Conservation (phyloP, 2,113 vertebrate species). For the Heliornis fulica region DNA sequence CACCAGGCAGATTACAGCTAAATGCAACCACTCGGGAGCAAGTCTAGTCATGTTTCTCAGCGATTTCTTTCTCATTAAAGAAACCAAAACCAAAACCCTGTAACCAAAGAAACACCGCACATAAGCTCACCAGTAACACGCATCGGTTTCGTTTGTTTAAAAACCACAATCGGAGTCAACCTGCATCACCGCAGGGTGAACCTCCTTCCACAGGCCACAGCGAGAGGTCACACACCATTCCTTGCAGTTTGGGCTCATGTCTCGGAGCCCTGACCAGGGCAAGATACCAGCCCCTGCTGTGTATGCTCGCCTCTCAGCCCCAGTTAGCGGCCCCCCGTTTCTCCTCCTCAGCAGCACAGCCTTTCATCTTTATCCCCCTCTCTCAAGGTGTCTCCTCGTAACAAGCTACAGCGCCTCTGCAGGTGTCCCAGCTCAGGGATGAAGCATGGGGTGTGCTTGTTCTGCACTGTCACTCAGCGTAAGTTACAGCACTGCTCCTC, state of each 20-base stretch:
- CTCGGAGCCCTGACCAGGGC: neutral
- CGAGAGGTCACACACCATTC: neutral
- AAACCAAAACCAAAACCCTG: neutral
- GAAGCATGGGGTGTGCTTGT: neutral
- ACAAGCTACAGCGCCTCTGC: neutral
- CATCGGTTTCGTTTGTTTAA: neutral
- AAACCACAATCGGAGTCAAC: neutral
- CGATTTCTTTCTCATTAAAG: neutral
- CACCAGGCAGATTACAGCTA: neutral
- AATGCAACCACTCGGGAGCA: neutral
- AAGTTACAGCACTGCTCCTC: neutral
- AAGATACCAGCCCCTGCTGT: neutral
- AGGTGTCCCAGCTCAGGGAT: neutral
- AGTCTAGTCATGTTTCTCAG: neutral
- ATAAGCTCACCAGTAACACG: neutral
- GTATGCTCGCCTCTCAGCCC: neutral
- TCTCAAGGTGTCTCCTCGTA: neutral
- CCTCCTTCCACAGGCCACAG: neutral
- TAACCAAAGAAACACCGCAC: neutral
- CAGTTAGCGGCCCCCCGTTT: rapidly evolving
- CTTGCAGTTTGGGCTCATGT: neutral
- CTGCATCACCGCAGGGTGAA: neutral
- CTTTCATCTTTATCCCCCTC: neutral
- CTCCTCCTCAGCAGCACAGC: neutral
- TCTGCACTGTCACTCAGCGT: neutral